These are phyloP conservation scores for Pachyseris speciosa DNA, from an alignment of 64 coral and sea anemone genomes.

Conservation along the genomic window DNA sequence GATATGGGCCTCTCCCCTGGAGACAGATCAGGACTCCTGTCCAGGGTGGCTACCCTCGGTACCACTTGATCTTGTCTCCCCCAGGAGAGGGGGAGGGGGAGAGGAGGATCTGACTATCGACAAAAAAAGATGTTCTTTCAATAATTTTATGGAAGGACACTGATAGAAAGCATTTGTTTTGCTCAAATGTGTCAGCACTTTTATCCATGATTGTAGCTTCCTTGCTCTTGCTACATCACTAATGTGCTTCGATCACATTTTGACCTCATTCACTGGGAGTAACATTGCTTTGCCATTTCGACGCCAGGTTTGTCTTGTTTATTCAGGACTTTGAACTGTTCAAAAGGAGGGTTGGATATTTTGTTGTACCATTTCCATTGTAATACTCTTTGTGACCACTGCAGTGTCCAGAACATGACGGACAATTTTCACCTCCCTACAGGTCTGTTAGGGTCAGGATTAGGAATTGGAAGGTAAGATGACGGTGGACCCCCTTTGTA, in stretches of 20 bases:
- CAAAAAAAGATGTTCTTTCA: too few relatives aligned
- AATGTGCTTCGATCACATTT: slow-evolving; percentile 8
- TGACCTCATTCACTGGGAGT: neutral
- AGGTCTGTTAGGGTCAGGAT: slow-evolving; percentile 15
- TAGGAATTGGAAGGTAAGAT: slow-evolving; percentile 27
- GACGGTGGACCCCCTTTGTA: slow-evolving; percentile 28
- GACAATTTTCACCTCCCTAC: neutral
- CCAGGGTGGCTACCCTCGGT: too few relatives aligned
- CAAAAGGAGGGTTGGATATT: slow-evolving; percentile 2
- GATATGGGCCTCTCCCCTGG: too few relatives aligned
- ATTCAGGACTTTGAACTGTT: neutral
- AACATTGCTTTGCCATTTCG: slow-evolving; percentile 20
- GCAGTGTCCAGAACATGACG: slow-evolving; percentile 7
- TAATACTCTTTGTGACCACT: slow-evolving; percentile 34
- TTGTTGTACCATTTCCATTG: slow-evolving; percentile 13
- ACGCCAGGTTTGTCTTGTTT: slow-evolving; percentile 17
- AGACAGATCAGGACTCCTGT: too few relatives aligned
- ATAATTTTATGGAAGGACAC: neutral
- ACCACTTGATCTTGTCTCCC: too few relatives aligned
- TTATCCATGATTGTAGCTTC: neutral
- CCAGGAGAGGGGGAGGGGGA: too few relatives aligned
- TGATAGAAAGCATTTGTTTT: neutral
- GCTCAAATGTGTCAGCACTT: neutral
- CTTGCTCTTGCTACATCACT: slow-evolving; percentile 11
- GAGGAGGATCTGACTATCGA: too few relatives aligned